These are phyloP conservation scores for Carassius gibelio DNA, from an alignment of 2,113 vertebrate genomes.

Conservation along the genomic window DNA sequence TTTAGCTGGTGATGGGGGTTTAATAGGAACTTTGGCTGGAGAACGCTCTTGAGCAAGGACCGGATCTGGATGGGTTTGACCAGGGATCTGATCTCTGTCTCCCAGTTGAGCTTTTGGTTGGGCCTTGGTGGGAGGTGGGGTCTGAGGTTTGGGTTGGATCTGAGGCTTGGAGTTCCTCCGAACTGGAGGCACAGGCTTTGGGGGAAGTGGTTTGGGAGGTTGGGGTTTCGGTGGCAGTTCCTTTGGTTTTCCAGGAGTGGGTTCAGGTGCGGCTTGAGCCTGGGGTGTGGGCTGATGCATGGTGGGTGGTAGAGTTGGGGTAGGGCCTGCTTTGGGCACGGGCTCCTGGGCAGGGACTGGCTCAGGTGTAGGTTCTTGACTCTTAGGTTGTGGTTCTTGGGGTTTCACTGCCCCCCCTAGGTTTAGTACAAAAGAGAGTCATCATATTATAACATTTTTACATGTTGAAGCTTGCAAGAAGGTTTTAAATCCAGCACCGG, in stretches of 20 bases:
- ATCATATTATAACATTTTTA: conserved; percentile 75
- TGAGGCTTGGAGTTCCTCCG: conserved; percentile 79
- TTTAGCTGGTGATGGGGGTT: conserved; percentile 63
- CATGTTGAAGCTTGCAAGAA: conserved; percentile 18
- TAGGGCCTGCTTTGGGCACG: conserved; percentile 72
- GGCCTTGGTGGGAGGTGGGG: conserved; percentile 69
- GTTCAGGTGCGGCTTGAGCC: conserved; percentile 78
- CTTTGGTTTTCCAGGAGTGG: conserved; percentile 79
- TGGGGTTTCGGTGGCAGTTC: conserved; percentile 81
- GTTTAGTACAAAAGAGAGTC: conserved; percentile 82
- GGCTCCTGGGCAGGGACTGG: conserved; percentile 75
- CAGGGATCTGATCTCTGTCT: conserved; percentile 42
- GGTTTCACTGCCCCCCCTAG: conserved; percentile 91
- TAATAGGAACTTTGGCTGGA: conserved; percentile 58
- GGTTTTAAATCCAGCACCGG: conserved; percentile 69
- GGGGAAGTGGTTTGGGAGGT: conserved; percentile 76
- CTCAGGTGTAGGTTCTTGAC: conserved; percentile 82
- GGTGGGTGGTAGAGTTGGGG: conserved; percentile 74
- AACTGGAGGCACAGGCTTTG: conserved; percentile 83
- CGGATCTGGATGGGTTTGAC: conserved; percentile 29
- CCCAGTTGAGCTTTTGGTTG: conserved; percentile 63
- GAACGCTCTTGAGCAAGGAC: conserved; percentile 59
- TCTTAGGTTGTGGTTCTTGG: conserved; percentile 86
- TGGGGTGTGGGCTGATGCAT: conserved; percentile 85
- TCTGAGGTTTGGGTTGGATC: conserved; percentile 78